phyloP scores from a whole-genome alignment of 2,888 invertebrate species.

The Ichneumoninae sp. region DNA sequence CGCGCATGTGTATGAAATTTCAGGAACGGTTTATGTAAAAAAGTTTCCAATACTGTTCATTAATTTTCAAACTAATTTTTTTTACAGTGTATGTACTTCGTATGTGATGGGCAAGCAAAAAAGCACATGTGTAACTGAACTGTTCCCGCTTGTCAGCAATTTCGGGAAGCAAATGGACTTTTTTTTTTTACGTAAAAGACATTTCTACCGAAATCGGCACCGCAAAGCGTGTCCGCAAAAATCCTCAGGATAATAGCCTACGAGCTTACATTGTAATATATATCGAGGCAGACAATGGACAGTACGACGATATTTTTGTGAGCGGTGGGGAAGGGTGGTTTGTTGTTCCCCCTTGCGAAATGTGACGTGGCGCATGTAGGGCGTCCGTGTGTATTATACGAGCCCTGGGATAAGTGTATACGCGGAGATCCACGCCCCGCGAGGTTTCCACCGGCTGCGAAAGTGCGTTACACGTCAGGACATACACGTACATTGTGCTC shows the following conservation, averaged over 20 bases:
- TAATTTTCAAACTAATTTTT: too few species aligned
- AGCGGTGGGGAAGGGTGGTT: background rate
- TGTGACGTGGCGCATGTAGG: slow-evolving; percentile 18
- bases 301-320: slow-evolving; percentile 28
- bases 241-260: background rate
- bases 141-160: too few species aligned
- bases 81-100: too few species aligned
- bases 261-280: slow-evolving; percentile 12
- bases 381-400: slow-evolving; percentile 25
- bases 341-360: slow-evolving; percentile 14
- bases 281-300: slow-evolving; percentile 13
- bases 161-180: too few species aligned
- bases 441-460: slow-evolving; percentile 54
- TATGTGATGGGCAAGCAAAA: too few species aligned
- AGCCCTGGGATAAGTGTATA: slow-evolving; percentile 41
- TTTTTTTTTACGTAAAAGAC: too few species aligned
- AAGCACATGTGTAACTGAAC: too few species aligned
- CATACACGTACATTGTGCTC: slow-evolving; percentile 23
- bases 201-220: too few species aligned
- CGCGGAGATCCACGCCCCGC: slow-evolving; percentile 44
- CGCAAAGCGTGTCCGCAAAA: too few species aligned
- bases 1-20: too few species aligned
- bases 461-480: slow-evolving; percentile 46
- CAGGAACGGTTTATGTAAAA: too few species aligned
- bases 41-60: too few species aligned